Percentiles rank a stretch among this genome's conserved stretches.
Evolutionary conservation across 2,113 vertebrate species (phyloP).

Genomic region (Junco hyemalis): DNA sequence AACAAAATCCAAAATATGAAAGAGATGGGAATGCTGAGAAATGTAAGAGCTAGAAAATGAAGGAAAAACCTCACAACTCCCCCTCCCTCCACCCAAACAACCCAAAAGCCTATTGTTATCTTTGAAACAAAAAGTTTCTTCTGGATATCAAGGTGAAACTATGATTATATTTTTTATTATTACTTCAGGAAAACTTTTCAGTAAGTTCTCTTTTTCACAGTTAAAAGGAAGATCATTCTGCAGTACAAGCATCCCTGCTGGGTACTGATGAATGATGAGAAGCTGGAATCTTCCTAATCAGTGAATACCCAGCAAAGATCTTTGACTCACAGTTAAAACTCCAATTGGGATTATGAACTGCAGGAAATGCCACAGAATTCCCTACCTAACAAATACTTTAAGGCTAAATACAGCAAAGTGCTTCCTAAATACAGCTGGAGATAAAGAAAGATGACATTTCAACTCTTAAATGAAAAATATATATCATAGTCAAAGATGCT

Average conservation of each 20-base stretch:
- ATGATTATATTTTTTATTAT: not conserved
- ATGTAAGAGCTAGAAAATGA: not conserved
- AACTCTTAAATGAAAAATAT: constrained; percentile 39
- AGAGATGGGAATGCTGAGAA: not conserved
- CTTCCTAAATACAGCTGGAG: not conserved
- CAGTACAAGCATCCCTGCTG: not conserved
- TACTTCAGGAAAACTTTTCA: not conserved
- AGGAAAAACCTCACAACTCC: not conserved
- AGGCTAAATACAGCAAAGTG: not conserved
- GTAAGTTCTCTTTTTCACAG: not conserved
- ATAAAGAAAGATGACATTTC: constrained; percentile 38
- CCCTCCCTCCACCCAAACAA: rapidly evolving
- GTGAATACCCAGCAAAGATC: constrained; percentile 11
- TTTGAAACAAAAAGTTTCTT: constrained; percentile 17
- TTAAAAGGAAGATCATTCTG: not conserved
- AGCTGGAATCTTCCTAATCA: constrained; percentile 50
- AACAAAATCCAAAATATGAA: not conserved
- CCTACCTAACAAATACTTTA: not conserved
- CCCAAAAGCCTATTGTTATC: not conserved
- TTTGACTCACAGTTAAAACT: constrained; percentile 38
- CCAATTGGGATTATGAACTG: not conserved
- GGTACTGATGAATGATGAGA: constrained; percentile 27
- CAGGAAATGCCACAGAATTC: constrained; percentile 19
- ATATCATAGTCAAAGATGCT: not conserved
- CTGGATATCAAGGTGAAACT: not conserved